Evolutionary conservation across 2,888 invertebrate genomes (phyloP).

Genomic region (Acanthosepion pharaonis): DNA sequence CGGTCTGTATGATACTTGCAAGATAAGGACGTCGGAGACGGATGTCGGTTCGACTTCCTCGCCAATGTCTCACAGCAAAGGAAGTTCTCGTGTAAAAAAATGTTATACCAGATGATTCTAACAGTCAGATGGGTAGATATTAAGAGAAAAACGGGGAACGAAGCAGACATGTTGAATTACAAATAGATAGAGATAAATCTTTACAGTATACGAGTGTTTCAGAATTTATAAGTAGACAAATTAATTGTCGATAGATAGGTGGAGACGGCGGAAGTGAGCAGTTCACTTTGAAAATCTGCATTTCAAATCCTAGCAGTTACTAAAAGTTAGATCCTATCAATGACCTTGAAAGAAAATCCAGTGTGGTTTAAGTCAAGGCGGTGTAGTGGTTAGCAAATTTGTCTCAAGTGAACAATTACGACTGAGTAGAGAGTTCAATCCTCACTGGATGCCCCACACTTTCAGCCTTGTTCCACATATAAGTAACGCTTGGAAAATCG

Average conservation of each 20-base stretch:
- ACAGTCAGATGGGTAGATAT: neutral
- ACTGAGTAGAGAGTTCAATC: too few species aligned
- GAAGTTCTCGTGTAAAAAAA: neutral
- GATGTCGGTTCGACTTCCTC: slow-evolving; percentile 15
- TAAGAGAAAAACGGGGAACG: neutral
- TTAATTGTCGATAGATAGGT: neutral
- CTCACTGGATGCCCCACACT: too few species aligned
- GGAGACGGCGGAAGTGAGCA: neutral
- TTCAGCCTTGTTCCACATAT: too few species aligned
- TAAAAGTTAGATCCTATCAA: too few species aligned
- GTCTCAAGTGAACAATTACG: too few species aligned
- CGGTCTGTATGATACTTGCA: neutral
- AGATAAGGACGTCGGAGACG: slow-evolving; percentile 22
- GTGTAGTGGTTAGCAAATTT: too few species aligned
- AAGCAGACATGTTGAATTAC: neutral
- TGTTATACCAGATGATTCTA: neutral
- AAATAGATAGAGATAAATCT: neutral
- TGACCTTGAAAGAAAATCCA: too few species aligned
- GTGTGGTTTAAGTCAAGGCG: too few species aligned
- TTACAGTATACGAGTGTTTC: neutral
- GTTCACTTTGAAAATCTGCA: neutral
- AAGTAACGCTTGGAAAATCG: too few species aligned
- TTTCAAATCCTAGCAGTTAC: neutral
- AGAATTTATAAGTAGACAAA: neutral
- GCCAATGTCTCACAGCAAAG: neutral